Evolutionary conservation across 2,797 vertebrate genomes (phyloP), one percentile per base, ranked within the genome.

Genomic region (Echiichthys vipera): DNA sequence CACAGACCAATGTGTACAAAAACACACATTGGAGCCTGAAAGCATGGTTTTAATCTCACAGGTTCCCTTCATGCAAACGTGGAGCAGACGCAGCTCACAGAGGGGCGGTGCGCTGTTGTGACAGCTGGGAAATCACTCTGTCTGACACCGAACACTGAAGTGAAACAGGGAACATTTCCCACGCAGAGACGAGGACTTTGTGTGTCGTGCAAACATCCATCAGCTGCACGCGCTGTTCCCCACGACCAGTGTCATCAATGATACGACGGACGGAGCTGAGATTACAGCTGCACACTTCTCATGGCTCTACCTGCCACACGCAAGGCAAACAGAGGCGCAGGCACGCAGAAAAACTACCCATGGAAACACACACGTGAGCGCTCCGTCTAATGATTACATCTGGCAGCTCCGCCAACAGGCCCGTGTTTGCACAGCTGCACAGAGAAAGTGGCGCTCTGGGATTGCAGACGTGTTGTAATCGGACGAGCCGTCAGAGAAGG

Each of bases 361-460:
- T 18, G 59, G 36, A 69, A 46, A 65, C 66, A 34, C 57, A 70
- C 13, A 74, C 1, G 20, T n/a, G n/a, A 37, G 30, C 11, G 2
- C 30, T 24, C 18, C 36, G 36, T 65, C 34, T 54, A 65, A 78
- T 64, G 59, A 59, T 59, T 59, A 62, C 27, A 56, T 64, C 9
- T n/a, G 37, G 39, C 18, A 22, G 50, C 45, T 74, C 55, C 29
- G 56, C 43, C 51, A 30, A 36, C 55, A 39, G 36, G 45, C 25
- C 30, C 15, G 3, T 83, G 78, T 88, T 87, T 87, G 75, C 63
- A 71, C 87, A 90, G 87, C 78, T 88, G 84, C 74, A 66, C 13
- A 2, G 66, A 65, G 74, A 77, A 74, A 68, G 76, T 25, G 49
- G 53, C 10, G 20, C 51, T 74, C 51, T 24, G 63, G 61, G 65